Evolutionary conservation across 53 echinoderm and acorn worm species (phyloP).

Genomic region (Temnopleurus reevesii): DNA sequence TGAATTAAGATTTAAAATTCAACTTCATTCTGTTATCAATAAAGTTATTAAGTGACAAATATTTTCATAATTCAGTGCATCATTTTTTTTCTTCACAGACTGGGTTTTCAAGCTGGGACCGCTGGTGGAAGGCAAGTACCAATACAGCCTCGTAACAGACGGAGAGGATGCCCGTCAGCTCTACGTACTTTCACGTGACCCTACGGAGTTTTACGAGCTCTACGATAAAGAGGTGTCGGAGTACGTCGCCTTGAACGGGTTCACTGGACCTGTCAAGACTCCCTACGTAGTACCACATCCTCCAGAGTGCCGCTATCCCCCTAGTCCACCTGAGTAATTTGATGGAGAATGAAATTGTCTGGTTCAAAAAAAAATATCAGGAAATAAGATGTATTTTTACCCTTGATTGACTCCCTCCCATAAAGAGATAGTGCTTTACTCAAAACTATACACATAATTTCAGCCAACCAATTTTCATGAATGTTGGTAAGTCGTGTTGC

Average conservation of each 20-base stretch:
- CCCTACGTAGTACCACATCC: conserved; percentile 69
- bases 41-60: too few species aligned
- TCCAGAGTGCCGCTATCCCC: conserved; percentile 66
- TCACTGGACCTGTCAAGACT: conserved; percentile 45
- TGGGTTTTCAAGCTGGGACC: conserved; percentile 83
- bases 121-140: conserved; percentile 64
- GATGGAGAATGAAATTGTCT: too few species aligned
- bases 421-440: too few species aligned
- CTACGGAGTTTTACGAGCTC: conserved; percentile 53
- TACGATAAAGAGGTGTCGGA: conserved; percentile 75
- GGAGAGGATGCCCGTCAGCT: conserved; percentile 70
- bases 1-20: too few species aligned
- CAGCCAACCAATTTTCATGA: too few species aligned
- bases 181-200: conserved; percentile 73
- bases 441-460: too few species aligned
- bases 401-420: too few species aligned
- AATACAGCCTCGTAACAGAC: conserved; percentile 75
- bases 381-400: too few species aligned
- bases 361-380: too few species aligned
- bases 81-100: conserved; percentile 46
- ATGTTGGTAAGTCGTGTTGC: too few species aligned
- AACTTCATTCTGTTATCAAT: too few species aligned
- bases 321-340: conserved; percentile 46
- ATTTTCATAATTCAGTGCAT: too few species aligned
- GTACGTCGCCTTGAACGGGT: conserved; percentile 67